phyloP scores from a whole-genome alignment of 1,140 invertebrate species.

The Sinonovacula constricta region DNA sequence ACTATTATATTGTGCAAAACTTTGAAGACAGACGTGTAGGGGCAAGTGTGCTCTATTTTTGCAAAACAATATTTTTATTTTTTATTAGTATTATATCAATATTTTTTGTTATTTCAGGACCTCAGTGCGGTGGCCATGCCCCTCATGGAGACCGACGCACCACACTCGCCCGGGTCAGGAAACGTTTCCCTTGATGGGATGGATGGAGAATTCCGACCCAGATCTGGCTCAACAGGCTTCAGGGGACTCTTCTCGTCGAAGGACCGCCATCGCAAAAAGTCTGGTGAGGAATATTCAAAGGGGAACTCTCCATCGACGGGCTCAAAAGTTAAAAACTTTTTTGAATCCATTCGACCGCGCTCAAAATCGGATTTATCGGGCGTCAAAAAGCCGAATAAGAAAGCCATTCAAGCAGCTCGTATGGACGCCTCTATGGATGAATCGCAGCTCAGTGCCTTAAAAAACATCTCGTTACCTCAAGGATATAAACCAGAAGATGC shows the following conservation, averaged over 20 bases:
- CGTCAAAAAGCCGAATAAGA: conserved; percentile 71
- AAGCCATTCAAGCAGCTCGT: conserved; percentile 52
- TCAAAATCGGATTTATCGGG: conserved; percentile 86
- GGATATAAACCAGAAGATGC: conserved; percentile 45
- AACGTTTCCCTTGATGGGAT: conserved; percentile 51
- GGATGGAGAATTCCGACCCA: conserved; percentile 62
- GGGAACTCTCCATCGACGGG: conserved; percentile 67
- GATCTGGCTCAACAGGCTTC: conserved; percentile 70
- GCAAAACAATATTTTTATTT: no score
- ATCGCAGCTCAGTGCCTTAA: conserved; percentile 56
- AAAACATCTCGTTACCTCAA: conserved; percentile 31
- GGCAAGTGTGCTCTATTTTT: no score
- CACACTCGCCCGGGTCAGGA: conserved; percentile 32
- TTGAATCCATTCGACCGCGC: conserved; percentile 90
- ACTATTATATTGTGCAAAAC: no score
- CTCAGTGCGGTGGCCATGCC: conserved; percentile 77
- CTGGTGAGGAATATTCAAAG: conserved; percentile 77
- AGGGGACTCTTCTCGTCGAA: conserved; percentile 66
- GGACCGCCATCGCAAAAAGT: conserved; percentile 78
- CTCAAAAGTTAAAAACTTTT: conserved; percentile 81
- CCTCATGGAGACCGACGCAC: conserved; percentile 66
- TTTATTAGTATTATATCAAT: no score
- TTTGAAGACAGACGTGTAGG: no score
- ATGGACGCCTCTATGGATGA: conserved; percentile 74
- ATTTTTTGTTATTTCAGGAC: conserved; percentile 67